These are phyloP conservation scores for Tapirus terrestris DNA, from an alignment of 2,113 vertebrate genomes.

Conservation along the genomic window DNA sequence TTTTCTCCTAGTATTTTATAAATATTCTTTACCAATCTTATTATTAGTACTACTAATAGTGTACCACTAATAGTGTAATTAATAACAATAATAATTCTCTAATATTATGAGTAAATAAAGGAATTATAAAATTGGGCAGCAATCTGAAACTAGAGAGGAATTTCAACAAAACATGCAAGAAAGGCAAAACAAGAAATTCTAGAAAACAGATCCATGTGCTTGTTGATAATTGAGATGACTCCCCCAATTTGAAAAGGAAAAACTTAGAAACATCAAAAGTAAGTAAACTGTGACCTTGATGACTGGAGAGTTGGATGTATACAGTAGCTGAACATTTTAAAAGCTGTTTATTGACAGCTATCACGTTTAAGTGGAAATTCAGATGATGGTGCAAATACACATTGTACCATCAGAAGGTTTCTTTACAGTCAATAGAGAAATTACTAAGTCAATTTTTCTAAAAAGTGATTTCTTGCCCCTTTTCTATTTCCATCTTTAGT, in stretches of 20 bases:
- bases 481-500: neutral
- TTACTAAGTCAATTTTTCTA: neutral
- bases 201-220: neutral
- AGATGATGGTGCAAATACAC: neutral
- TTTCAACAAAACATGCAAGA: neutral
- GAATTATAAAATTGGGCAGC: neutral
- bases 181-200: neutral
- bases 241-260: neutral
- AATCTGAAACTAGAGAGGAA: constrained; percentile 26
- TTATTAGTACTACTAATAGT: neutral
- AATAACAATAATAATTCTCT: constrained; percentile 35
- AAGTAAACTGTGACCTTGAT: neutral
- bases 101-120: constrained; percentile 25
- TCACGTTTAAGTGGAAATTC: neutral
- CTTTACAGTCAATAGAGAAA: constrained; percentile 9
- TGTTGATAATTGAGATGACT: neutral
- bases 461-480: neutral
- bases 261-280: constrained; percentile 13
- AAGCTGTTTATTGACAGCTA: too few species aligned
- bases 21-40: neutral
- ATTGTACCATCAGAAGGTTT: neutral
- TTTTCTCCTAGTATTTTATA: constrained; percentile 8
- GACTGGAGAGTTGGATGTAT: neutral
- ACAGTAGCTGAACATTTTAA: neutral
- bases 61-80: neutral